These are phyloP conservation scores for Myocastor coypus DNA, from an alignment of 2,113 vertebrate genomes.

Conservation along the genomic window DNA sequence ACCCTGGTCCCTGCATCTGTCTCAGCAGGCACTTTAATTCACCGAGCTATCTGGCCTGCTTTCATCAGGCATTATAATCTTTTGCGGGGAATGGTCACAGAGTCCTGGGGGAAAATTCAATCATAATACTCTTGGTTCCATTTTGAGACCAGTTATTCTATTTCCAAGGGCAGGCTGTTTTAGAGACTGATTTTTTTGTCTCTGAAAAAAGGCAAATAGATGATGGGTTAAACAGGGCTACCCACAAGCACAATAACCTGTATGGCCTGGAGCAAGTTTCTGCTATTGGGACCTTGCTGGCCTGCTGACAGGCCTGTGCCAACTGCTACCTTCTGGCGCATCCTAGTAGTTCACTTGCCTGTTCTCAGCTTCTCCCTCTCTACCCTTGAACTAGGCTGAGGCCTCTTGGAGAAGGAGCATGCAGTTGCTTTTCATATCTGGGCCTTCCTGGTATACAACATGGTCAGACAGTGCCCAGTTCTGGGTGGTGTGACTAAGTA, in stretches of 20 bases:
- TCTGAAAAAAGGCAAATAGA: conserved; percentile 21
- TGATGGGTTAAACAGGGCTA: neutral
- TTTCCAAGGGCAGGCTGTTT: neutral
- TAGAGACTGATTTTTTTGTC: neutral
- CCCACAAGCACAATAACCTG: neutral
- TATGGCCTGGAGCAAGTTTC: neutral
- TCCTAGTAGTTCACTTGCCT: neutral
- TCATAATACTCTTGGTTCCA: neutral
- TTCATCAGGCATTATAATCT: neutral
- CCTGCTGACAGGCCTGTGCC: neutral
- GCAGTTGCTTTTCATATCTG: neutral
- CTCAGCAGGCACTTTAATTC: no score
- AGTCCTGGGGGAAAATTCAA: neutral
- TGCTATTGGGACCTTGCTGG: neutral
- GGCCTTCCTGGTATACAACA: neutral
- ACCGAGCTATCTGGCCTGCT: no score
- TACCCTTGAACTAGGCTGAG: neutral
- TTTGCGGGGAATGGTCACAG: neutral
- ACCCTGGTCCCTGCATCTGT: no score
- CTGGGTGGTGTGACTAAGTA: neutral
- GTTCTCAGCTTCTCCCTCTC: neutral
- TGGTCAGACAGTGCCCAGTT: neutral
- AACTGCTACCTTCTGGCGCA: neutral
- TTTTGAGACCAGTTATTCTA: neutral
- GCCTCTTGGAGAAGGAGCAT: neutral